Percentiles rank a stretch among this genome's conserved stretches.
Evolutionary conservation across 1,140 invertebrate genomes (phyloP).

Genomic region (Atta cephalotes): DNA sequence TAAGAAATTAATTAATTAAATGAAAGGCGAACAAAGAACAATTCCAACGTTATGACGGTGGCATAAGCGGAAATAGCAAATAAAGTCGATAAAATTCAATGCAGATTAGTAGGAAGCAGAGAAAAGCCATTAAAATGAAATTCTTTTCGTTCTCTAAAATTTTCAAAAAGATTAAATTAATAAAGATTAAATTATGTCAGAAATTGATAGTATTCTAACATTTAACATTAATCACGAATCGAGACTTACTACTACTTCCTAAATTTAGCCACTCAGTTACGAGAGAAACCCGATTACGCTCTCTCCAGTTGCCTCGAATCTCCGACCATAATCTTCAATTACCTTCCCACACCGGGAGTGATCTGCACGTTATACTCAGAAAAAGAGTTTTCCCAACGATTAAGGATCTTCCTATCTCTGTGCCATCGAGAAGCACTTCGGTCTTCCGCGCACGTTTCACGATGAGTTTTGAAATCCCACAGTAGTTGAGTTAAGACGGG

Average conservation of each 20-base stretch:
- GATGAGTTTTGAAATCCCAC: slow-evolving; percentile 63
- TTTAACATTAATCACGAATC: background rate
- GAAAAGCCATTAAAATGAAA: background rate
- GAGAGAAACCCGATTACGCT: slow-evolving; percentile 3
- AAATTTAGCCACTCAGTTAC: background rate
- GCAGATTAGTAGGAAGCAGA: background rate
- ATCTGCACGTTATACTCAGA: slow-evolving; percentile 2
- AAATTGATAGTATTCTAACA: background rate
- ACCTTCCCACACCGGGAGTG: background rate
- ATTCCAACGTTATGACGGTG: background rate
- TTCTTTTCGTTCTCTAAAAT: background rate
- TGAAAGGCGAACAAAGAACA: background rate
- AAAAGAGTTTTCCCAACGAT: slow-evolving; percentile 14
- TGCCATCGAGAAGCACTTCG: slow-evolving; percentile 2
- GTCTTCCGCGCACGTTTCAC: slow-evolving; percentile 55
- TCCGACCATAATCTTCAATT: slow-evolving; percentile 31
- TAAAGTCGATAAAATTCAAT: background rate
- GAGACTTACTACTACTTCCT: background rate
- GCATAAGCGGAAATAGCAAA: background rate
- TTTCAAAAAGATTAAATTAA: background rate
- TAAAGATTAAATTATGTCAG: background rate
- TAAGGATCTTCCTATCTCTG: slow-evolving; percentile 6
- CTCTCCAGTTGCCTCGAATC: background rate
- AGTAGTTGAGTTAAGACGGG: background rate
- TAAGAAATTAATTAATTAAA: slow-evolving; percentile 10